A percentile compares a stretch with the other conserved stretches of the same genome.
Evolutionary conservation across 2,113 vertebrate genomes (phyloP).

Genomic region (Anguilla japonica): DNA sequence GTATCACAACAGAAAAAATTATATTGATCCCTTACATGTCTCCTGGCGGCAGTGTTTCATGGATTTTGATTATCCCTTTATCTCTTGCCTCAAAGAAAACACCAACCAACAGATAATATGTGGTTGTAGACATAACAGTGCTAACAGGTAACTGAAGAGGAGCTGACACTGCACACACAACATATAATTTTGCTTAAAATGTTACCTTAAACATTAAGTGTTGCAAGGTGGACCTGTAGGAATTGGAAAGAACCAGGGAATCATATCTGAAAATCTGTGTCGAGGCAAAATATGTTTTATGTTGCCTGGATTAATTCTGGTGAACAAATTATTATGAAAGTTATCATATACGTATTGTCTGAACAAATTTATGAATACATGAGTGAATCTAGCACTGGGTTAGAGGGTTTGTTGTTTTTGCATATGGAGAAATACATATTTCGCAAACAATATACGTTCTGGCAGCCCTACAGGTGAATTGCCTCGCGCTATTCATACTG

Average conservation of each 20-base stretch:
- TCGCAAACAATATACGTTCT: too few relatives aligned
- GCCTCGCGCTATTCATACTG: background rate
- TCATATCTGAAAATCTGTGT: background rate
- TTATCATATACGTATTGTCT: slow-evolving; percentile 44
- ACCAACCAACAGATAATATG: background rate
- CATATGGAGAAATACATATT: too few relatives aligned
- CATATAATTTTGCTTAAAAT: slow-evolving; percentile 1
- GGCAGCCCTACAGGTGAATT: background rate
- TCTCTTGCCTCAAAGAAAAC: background rate
- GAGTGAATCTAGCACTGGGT: slow-evolving; percentile 30
- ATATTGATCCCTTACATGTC: background rate
- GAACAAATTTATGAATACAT: slow-evolving; percentile 52
- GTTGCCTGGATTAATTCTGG: background rate
- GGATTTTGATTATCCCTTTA: slow-evolving; percentile 4
- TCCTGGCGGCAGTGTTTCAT: slow-evolving; percentile 2
- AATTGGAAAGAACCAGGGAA: background rate
- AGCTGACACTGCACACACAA: background rate
- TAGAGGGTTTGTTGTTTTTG: slow-evolving; percentile 38
- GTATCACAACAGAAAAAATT: slow-evolving; percentile 26
- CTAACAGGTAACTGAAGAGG: background rate
- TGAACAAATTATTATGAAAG: background rate
- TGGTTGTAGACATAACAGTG: background rate
- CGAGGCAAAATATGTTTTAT: background rate
- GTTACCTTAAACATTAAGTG: background rate
- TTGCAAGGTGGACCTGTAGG: background rate